phyloP scores from a whole-genome alignment of 2,113 vertebrate species.

The Austrofundulus limnaeus region DNA sequence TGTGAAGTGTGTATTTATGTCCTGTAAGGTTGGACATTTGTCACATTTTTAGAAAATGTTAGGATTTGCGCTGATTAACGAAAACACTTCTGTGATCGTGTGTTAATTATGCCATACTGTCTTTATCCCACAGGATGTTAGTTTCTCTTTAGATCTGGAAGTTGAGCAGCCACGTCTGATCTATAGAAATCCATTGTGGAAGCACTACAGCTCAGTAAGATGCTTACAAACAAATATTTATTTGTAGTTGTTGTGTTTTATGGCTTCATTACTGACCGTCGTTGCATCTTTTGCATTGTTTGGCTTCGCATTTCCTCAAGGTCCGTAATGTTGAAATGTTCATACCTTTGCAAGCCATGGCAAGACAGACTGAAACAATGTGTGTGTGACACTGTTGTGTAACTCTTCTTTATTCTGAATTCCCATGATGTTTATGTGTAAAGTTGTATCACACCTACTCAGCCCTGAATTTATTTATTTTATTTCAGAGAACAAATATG shows the following conservation, averaged over 20 bases:
- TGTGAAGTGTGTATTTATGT: too few species aligned
- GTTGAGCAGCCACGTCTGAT: background rate
- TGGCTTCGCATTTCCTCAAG: constrained; percentile 1
- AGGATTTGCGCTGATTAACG: too few species aligned
- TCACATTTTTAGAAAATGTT: too few species aligned
- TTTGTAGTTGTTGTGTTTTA: background rate
- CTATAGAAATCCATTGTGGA: background rate
- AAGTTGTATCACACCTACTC: background rate
- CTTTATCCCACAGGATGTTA: too few species aligned
- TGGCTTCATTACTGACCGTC: background rate
- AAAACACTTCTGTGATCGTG: too few species aligned
- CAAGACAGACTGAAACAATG: constrained; percentile 47
- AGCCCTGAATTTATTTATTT: constrained; percentile 1
- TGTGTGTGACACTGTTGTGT: background rate
- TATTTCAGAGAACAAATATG: constrained; percentile 9
- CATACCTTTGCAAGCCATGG: constrained; percentile 62
- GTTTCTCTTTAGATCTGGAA: too few species aligned
- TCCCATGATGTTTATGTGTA: constrained; percentile 6
- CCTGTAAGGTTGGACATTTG: too few species aligned
- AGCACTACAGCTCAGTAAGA: too few species aligned
- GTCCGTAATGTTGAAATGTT: constrained; percentile 28
- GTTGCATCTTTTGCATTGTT: constrained; percentile 6
- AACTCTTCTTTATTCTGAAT: constrained; percentile 16
- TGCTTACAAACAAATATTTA: background rate
- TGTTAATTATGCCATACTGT: too few species aligned